Base-by-base conservation (phyloP, 2,797 vertebrate genomes). In the Pyrocephalus nanus region DNA sequence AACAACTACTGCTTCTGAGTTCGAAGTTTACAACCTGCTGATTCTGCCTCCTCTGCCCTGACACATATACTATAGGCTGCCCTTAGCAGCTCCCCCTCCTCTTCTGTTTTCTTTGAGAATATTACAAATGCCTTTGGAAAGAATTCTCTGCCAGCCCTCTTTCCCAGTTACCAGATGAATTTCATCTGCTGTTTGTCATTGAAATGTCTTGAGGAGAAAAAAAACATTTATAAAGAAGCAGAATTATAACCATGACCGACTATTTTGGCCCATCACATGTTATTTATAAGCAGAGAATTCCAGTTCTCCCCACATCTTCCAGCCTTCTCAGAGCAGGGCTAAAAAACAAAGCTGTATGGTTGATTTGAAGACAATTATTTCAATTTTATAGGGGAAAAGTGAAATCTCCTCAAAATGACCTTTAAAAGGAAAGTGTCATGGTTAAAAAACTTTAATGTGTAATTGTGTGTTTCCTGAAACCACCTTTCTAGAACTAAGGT, bases 91-190 rank as follows among this genome's bases (percentile, higher is more conserved):
- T 74, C 40, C 74, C 89, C 47, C 48, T 77, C 34, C 19, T 71
- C 27, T 55, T 53, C 85, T 66, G 26, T 76, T 86, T 79, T 50
- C 34, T 82, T 62, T 60, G 36, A 92, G 36, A 72, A 45, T n/a
- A 75, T n/a, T 86, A 81, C 20, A 90, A 93, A 92, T 55, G 83
- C 21, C 17, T 91, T 45, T 26, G 30, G 61, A 93, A 88, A 88
- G 36, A 78, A 81, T 70, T 61, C 36, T 86, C 47, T 69, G 81
- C 23, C 22, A 84, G 36, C 9, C 17, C 40, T 66, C 23, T 27
- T 83, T 83, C 48, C 23, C 29, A 83, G 15, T 32, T n/a, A 70
- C 25, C 34, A 69, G 29, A 69, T 53, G 1, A 75, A 88, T 77
- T 86, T 84, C 19, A 88, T 42, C 32, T 64, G 40, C 70, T 93